Evolutionary conservation across 2,797 vertebrate species (phyloP), one percentile per base, ranked within the genome.

Genomic region (Malacoraja senta): DNA sequence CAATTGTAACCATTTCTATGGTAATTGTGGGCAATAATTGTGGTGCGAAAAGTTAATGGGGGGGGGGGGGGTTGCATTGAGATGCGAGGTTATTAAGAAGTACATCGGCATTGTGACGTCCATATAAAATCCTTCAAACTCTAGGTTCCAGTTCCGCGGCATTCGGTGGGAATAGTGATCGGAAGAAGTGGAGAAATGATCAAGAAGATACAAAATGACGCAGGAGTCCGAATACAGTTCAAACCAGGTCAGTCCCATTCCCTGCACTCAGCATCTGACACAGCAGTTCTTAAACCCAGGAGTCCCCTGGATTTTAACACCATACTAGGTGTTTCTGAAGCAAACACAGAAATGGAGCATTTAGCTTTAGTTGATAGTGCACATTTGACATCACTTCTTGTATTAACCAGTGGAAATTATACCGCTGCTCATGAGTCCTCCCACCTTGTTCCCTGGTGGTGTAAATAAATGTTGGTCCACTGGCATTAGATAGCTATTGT

Each of bases 171-270:
- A 0, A 98, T 99, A 3, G 98, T 99, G 74, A 99, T 99, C 35
- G 98, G 98, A 32, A 97, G 98, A 77, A 98, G 94, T 0, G 98
- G 98, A 10, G 98, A 99, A 94, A 99, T 99, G 98, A 99, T 99
- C 80, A 99, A 99, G 95, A 99, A 99, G 94, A 99, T 99, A 94
- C 98, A 99, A 96, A 98, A 97, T 0, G 98, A 99, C 0, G 98
- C 98, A 0, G 98, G 98, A 0, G 98, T 99, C 77, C 97, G 98
- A 95, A 99, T 99, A 95, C 98, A 99, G 96, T 99, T 99, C 94
- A 99, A 99, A 95, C 98, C 98, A 96, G 98, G 98, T 99, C 90
- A 94, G 95, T 63, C 10, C 21, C 35, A 8, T 35, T 74, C 8
- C 10, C 0, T 24, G 68, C 68, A 26, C 12, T 53, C 8, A 13